Base-by-base conservation (phyloP, 2,113 vertebrate species). In the Gulo gulo region DNA sequence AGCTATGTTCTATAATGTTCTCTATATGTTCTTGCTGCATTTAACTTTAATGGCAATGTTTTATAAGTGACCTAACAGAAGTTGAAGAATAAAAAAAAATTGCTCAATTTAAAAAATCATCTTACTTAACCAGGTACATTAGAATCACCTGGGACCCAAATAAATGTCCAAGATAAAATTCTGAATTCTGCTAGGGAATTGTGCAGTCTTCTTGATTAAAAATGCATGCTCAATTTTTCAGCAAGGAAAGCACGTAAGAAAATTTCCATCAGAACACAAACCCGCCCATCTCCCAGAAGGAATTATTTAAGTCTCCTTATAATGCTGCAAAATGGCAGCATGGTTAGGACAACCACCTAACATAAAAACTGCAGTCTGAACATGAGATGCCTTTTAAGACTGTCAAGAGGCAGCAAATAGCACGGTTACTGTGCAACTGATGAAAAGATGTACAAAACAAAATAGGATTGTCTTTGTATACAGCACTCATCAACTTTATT, bases 121-220 rank as follows among this genome's bases (percentile, higher is more conserved):
- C 73, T 45, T 88, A 78, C 36, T 20, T 57, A 96, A 89, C 34
- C 82, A 97, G 93, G 93, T 73, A 97, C 10, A 79, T 92, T 67
- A 92, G 59, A 95, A 97, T 86, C 65, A 96, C 84, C 71, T 34
- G 23, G 67, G 16, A 87, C 12, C 34, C 79, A 95, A 82, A 91
- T 84, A 96, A 97, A 85, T 67, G 73, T 79, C 23, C 61, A 92
- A 78, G 78, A 92, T 52, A 76, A 73, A 95, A 92, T 61, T 94
- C n/a, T 69, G 55, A 96, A 93, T 78, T 95, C 36, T 88, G 36
- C 45, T 78, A n/a, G 74, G 59, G 80, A 88, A 93, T 10, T 82
- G 26, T 76, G 13, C 3, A 83, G 10, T 79, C 50, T 45, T 86
- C 82, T 93, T 81, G 59, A 94, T 80, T 94, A 88, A 94, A 95